A percentile compares a stretch with the other conserved stretches of the same genome.
phyloP scores from a whole-genome alignment of 2,888 invertebrate species.

The Melanotus villosus region DNA sequence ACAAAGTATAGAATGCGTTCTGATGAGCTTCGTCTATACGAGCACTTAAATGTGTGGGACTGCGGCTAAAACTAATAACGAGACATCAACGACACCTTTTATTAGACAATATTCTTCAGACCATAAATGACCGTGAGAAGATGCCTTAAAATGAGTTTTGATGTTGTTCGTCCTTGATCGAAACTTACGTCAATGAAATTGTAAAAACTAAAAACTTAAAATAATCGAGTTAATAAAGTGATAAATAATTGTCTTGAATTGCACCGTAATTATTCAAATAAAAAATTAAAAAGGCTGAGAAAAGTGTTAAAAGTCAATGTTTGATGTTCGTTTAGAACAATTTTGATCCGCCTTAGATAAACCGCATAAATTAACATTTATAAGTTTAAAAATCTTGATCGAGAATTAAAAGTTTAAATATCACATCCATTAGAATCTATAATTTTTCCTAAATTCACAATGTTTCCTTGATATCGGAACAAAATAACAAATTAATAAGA shows the following conservation, averaged over 20 bases:
- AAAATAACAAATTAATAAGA: too few relatives aligned
- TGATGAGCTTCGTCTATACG: background rate
- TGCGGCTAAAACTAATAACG: slow-evolving; percentile 20
- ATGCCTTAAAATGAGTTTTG: slow-evolving; percentile 14
- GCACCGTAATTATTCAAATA: background rate
- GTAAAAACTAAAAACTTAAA: slow-evolving; percentile 8
- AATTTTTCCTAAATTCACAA: too few relatives aligned
- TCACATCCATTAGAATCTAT: too few relatives aligned
- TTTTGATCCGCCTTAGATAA: too few relatives aligned
- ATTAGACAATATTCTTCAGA: slow-evolving; percentile 27
- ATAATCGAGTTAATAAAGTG: background rate
- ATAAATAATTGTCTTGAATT: background rate
- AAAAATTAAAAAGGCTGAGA: too few relatives aligned
- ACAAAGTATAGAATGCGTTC: background rate
- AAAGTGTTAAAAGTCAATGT: too few relatives aligned
- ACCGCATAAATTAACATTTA: too few relatives aligned
- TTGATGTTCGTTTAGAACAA: too few relatives aligned
- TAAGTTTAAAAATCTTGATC: too few relatives aligned
- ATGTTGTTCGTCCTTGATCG: slow-evolving; percentile 24
- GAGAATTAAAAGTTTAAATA: too few relatives aligned
- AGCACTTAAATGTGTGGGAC: slow-evolving; percentile 36
- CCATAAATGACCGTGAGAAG: slow-evolving; percentile 33
- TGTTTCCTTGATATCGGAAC: too few relatives aligned
- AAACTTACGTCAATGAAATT: slow-evolving; percentile 29
- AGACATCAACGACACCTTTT: slow-evolving; percentile 32